Percentiles rank a stretch among this genome's conserved stretches.
phyloP scores from a whole-genome alignment of 1,140 invertebrate species.

The Aleiodes sp. region DNA sequence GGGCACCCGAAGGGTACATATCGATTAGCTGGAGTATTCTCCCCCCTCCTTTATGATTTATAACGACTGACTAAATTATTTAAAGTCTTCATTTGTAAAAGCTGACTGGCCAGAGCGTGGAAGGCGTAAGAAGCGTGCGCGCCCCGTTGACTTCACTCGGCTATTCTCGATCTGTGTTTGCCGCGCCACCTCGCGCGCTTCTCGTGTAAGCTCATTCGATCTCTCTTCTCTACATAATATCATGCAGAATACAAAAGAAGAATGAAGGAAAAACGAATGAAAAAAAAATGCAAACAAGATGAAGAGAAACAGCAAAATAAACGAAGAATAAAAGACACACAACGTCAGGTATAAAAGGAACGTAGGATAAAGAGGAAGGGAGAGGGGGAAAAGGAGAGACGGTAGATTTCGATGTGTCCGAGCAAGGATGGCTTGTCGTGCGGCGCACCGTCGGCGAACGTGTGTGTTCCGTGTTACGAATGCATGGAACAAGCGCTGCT shows the following conservation, averaged over 20 bases:
- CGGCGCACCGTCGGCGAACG: slow-evolving; percentile 46
- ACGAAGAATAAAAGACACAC: not conserved
- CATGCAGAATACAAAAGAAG: not conserved
- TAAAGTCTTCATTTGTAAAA: slow-evolving; percentile 60
- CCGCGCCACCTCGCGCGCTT: slow-evolving; percentile 16
- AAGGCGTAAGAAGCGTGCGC: slow-evolving; percentile 44
- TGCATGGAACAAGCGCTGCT: slow-evolving; percentile 58
- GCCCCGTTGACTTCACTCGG: slow-evolving; percentile 32
- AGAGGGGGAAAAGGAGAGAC: not conserved
- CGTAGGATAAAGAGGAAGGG: slow-evolving; percentile 21
- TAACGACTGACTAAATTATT: slow-evolving; percentile 58
- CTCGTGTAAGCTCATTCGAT: not conserved
- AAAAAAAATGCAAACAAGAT: not conserved
- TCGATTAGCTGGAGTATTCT: slow-evolving; percentile 52
- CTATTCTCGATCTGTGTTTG: not conserved
- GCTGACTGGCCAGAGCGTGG: slow-evolving; percentile 42
- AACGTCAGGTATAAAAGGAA: slow-evolving; percentile 18
- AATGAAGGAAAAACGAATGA: slow-evolving; percentile 22
- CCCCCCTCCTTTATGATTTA: slow-evolving; percentile 48
- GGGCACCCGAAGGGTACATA: slow-evolving; percentile 49
- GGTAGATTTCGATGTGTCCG: slow-evolving; percentile 28
- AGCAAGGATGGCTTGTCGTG: slow-evolving; percentile 33
- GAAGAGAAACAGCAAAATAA: not conserved
- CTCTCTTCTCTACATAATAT: not conserved
- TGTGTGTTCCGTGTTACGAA: slow-evolving; percentile 58